Conservation (phyloP, 1,140 invertebrate genomes). For the Drosophila jambulina region DNA sequence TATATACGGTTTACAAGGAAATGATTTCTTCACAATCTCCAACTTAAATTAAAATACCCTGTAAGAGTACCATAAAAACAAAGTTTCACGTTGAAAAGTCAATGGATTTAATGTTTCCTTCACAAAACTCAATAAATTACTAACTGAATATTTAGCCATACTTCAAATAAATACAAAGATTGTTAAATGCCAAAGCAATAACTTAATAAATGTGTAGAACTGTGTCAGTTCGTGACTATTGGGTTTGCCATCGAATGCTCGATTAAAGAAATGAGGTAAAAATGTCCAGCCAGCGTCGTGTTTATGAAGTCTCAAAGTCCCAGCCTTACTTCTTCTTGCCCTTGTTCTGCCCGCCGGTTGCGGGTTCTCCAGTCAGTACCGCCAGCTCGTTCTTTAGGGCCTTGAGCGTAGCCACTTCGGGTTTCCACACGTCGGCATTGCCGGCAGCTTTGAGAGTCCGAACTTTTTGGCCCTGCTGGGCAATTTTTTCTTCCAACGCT, state of each 20-base stretch:
- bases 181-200: slow-evolving; percentile 64
- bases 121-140: slow-evolving; percentile 78
- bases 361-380: slow-evolving; percentile 86
- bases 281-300: slow-evolving; percentile 25
- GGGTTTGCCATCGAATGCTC: slow-evolving; percentile 41
- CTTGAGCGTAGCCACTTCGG: slow-evolving; percentile 90
- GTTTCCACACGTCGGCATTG: slow-evolving; percentile 90
- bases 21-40: fast-evolving
- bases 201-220: slow-evolving; percentile 64
- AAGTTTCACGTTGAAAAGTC: slow-evolving; percentile 39
- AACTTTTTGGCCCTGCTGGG: slow-evolving; percentile 90
- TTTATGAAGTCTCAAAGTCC: not conserved
- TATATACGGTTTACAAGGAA: not conserved
- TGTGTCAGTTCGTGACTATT: slow-evolving; percentile 39
- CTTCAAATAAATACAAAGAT: slow-evolving; percentile 62
- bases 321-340: slow-evolving; percentile 84
- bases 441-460: slow-evolving; percentile 90
- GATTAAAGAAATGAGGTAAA: slow-evolving; percentile 47
- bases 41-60: not conserved
- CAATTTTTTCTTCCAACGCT: slow-evolving; percentile 87
- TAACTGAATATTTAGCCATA: slow-evolving; percentile 54
- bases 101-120: slow-evolving; percentile 53
- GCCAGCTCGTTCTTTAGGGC: slow-evolving; percentile 90
- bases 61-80: not conserved
- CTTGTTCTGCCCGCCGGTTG: slow-evolving; percentile 75